Evolutionary conservation across 2,888 invertebrate genomes (phyloP), one percentile per base, ranked within the genome.

Genomic region (Spisula subtruncata): DNA sequence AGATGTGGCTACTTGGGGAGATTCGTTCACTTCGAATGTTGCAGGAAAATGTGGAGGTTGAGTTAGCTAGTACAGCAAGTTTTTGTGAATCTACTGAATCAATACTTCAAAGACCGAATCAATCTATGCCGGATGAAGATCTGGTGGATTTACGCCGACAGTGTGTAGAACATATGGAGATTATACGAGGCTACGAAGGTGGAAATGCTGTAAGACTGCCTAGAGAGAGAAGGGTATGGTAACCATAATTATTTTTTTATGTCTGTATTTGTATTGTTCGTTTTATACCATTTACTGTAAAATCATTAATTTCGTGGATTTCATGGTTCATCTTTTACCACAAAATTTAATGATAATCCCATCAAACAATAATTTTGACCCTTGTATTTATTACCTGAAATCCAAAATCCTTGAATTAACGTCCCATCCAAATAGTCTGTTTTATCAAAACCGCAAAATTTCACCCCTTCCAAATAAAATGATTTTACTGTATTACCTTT

Each of bases 1-100:
- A 99, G 96, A 98, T 98, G 94, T 99, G 99, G 97, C 97, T 98
- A 95, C 98, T 98, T 87, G 98, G 98, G 54, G 99, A 99, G 97
- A 97, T 98, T 95, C 98, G 98, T 51, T 93, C 98, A 95, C 97
- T 99, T 91, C 98, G 98, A 88, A 98, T 98, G 93, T 97, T 99
- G 85, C 99, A 99, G 97, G 99, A 99, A 97, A 99, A 99, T 97
- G 97, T 99, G 95, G 99, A 99, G 97, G 98, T 98, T 96, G 99
- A 99, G 97, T 98, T 99, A 96, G 98, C 98, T 94, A 99, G 99
- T 97, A 99, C 99, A 95, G 98, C 98, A 96, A 99, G 99, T 96
- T 99, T 99, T 97, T 99, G 99, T 97, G 99, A 99, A 97, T 95
- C 96, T 6, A 95, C 95, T 0, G 95, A 95, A 81, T 93, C 94